phyloP scores from a whole-genome alignment of 2,797 vertebrate species.

The Mus caroli region DNA sequence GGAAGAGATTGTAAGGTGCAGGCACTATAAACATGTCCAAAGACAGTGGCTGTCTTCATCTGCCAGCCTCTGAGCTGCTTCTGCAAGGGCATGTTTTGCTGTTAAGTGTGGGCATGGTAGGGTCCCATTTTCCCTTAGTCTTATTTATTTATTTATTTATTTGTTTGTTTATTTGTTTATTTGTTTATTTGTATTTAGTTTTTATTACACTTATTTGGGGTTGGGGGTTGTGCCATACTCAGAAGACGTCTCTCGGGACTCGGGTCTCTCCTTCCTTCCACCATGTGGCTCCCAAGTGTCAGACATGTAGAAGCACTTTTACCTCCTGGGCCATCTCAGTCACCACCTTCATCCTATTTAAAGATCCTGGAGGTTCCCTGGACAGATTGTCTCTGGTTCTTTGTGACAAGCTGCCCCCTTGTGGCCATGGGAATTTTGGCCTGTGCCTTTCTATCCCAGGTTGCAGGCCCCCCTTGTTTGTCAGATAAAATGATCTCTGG shows the following conservation, averaged over 20 bases:
- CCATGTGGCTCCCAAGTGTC: neutral
- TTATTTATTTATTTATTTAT: neutral
- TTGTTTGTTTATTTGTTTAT: no score
- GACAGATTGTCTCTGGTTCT: neutral
- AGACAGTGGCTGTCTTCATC: neutral
- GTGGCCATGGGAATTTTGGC: neutral
- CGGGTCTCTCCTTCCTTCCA: neutral
- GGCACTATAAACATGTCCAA: neutral
- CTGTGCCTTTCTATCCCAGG: rapidly evolving
- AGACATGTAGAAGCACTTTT: neutral
- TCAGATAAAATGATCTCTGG: neutral
- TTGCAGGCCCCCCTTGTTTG: neutral
- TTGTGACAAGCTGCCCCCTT: rapidly evolving
- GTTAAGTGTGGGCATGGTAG: neutral
- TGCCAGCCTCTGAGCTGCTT: neutral
- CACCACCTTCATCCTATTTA: neutral
- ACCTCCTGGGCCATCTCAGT: neutral
- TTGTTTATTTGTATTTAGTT: neutral
- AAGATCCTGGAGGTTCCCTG: neutral
- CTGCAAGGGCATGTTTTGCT: neutral
- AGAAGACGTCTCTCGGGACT: neutral
- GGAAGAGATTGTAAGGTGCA: neutral
- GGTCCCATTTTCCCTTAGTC: neutral
- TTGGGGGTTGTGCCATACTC: neutral
- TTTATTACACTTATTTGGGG: neutral